Evolutionary conservation across 1,140 invertebrate genomes (phyloP).

Genomic region (Sarcophaga bullata): DNA sequence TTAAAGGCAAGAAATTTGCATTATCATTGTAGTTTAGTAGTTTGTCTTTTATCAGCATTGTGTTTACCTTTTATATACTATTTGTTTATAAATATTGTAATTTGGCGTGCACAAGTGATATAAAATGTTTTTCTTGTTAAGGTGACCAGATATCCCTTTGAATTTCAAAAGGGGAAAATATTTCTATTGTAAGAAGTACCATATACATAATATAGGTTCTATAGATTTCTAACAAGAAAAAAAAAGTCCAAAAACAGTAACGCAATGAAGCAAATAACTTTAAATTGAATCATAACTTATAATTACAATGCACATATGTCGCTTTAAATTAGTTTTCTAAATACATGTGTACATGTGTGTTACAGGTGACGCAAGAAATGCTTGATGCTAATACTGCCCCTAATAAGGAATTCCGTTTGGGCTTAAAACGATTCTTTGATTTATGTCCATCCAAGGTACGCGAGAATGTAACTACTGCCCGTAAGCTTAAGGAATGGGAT

Average conservation of each 20-base stretch:
- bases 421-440: constrained; percentile 86
- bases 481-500: constrained; percentile 89
- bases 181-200: too few species aligned
- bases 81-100: background rate
- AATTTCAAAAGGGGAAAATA: too few species aligned
- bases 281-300: too few species aligned
- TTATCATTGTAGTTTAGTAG: background rate
- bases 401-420: constrained; percentile 82
- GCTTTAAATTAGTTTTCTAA: too few species aligned
- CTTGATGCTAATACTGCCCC: constrained; percentile 52
- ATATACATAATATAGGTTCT: too few species aligned
- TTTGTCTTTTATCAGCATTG: background rate
- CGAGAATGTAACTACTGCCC: constrained; percentile 84
- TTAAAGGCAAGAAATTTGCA: constrained; percentile 75
- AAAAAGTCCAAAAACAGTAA: too few species aligned
- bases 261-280: too few species aligned
- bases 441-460: constrained; percentile 86
- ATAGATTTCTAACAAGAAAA: too few species aligned
- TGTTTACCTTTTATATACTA: background rate
- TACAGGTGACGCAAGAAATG: constrained; percentile 51
- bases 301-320: too few species aligned
- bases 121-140: background rate
- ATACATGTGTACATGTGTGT: too few species aligned
- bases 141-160: background rate
- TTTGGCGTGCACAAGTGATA: background rate